Evolutionary conservation across 2,797 vertebrate genomes (phyloP).

Genomic region (Kryptopterus vitreolus): DNA sequence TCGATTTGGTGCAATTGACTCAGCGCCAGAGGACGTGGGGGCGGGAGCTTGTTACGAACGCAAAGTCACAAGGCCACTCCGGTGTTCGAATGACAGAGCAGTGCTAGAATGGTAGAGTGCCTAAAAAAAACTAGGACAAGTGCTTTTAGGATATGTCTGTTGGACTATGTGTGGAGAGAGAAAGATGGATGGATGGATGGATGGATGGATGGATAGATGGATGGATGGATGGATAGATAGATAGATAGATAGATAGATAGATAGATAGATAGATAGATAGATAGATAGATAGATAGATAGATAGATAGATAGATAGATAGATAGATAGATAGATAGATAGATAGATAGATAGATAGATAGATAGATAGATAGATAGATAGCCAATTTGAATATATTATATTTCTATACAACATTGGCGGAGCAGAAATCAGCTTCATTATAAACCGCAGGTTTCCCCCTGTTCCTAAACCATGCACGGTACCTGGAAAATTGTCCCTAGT

Average conservation of each 20-base stretch:
- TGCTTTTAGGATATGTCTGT: slow-evolving; percentile 40
- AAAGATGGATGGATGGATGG: background rate
- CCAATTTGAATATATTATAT: background rate
- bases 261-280: background rate
- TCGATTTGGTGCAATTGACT: slow-evolving; percentile 23
- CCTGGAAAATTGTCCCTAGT: too few species aligned
- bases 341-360: too few species aligned
- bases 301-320: slow-evolving; percentile 3
- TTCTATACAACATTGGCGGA: background rate
- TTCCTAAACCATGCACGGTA: too few species aligned
- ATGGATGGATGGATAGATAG: background rate
- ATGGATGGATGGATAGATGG: background rate
- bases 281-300: background rate
- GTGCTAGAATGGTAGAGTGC: slow-evolving; percentile 39
- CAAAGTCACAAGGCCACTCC: slow-evolving; percentile 23
- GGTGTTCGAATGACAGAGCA: slow-evolving; percentile 38
- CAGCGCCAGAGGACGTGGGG: slow-evolving; percentile 19
- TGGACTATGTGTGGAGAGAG: background rate
- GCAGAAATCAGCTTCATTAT: background rate
- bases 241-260: background rate
- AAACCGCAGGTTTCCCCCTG: too few species aligned
- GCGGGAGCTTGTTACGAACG: background rate
- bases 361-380: background rate
- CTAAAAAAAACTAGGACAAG: slow-evolving; percentile 49
- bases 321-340: background rate